Evolutionary conservation across 1,140 invertebrate species (phyloP), one percentile per base, ranked within the genome.

Genomic region (Ruditapes philippinarum): DNA sequence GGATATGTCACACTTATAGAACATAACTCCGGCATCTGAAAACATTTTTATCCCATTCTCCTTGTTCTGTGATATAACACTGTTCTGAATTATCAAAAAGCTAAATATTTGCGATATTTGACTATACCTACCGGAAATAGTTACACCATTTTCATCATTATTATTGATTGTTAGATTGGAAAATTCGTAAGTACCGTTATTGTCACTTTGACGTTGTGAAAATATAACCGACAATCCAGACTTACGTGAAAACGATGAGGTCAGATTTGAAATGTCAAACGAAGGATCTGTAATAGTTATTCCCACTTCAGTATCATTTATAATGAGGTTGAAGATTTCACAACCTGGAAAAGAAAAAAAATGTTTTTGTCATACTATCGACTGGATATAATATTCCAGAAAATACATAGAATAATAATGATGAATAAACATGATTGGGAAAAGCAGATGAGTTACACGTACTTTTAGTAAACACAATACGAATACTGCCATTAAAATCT

Each of bases 291-390:
- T 54, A 4, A 76, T 25, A 31, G 42, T 79, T 22, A 79, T 54
- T n/a, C 76, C 76, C 57, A 17, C 76, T n/a, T 57, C 25, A 9
- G 76, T 79, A 33, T 79, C 51, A 31, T 79, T 79, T 28, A 62
- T 5, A 28, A 28, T 9, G 5, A 62, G 5, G n/a, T 62, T 11
- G 4, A 25, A 62, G 1, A 62, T 7, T 25, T 28, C 57, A 1
- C 5, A 25, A 9, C 28, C 57, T 62, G 57, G 5, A 62, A 28
- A 4, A 7, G 28, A 62, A 25, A 14, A 45, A 45, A 14, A 7
- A 14, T 45, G 14, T 45, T 7, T 14, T 7, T 7, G 14, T 45
- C 5, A 7, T 45, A 45, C 42, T 7, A 7, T 5, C 42, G 42
- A 5, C 42, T n/a, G n/a, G 42, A 7, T 45, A 7, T 45, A 5